Evolutionary conservation across 2,113 vertebrate species (phyloP).

Genomic region (Blennius ocellaris): DNA sequence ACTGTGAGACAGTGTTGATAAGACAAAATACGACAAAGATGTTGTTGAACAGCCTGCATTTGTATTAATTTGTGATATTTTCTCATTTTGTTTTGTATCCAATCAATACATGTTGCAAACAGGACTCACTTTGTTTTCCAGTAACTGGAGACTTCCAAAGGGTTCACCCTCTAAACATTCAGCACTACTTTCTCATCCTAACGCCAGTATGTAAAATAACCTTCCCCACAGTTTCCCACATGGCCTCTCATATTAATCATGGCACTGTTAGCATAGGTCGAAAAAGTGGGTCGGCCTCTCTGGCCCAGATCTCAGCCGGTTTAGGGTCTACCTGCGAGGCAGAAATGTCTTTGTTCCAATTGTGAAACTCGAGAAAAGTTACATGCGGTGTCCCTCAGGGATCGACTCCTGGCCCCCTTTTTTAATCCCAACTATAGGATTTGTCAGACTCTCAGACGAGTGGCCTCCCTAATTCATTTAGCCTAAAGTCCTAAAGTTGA

Average conservation of each 20-base stretch:
- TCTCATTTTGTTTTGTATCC: neutral
- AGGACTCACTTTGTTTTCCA: no score
- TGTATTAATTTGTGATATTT: no score
- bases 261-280: slow-evolving; percentile 14
- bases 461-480: neutral
- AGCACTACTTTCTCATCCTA: neutral
- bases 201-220: slow-evolving; percentile 1
- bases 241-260: slow-evolving; percentile 23
- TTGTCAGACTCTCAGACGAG: neutral
- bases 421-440: no score
- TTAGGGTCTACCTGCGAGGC: slow-evolving; percentile 62
- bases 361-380: slow-evolving; percentile 39
- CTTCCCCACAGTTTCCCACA: slow-evolving; percentile 27
- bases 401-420: slow-evolving; percentile 30
- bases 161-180: neutral
- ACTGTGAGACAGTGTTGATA: no score
- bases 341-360: slow-evolving; percentile 56
- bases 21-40: no score
- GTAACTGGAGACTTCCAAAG: neutral
- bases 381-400: slow-evolving; percentile 35
- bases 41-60: no score
- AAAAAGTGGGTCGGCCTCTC: slow-evolving; percentile 65
- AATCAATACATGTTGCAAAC: neutral
- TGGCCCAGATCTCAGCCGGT: slow-evolving; percentile 54
- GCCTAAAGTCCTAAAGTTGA: neutral